A percentile compares a stretch with the other conserved stretches of the same genome.
These are phyloP conservation scores for Hoplostethus atlanticus DNA, from an alignment of 2,797 vertebrate species.

Conservation along the genomic window DNA sequence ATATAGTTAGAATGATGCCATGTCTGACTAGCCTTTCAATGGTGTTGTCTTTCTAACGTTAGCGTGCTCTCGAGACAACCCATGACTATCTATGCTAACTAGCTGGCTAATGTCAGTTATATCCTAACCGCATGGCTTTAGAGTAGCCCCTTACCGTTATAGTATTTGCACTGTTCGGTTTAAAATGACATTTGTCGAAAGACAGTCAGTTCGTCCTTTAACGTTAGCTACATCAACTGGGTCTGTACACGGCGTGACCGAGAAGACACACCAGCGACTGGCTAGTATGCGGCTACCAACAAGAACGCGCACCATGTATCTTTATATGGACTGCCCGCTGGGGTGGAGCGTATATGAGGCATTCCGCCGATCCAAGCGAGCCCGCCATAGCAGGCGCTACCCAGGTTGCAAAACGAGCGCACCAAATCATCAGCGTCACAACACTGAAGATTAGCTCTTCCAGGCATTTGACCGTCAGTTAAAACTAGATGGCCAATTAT, in stretches of 20 bases:
- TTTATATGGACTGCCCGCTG: not conserved
- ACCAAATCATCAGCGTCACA: not conserved
- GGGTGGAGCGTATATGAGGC: constrained; percentile 53
- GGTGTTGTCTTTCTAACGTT: constrained; percentile 18
- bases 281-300: no score
- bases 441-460: not conserved
- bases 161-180: constrained; percentile 14
- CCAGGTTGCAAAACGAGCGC: constrained; percentile 24
- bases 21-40: constrained; percentile 13
- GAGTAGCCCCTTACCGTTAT: constrained; percentile 54
- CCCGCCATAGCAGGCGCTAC: not conserved
- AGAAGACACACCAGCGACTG: not conserved
- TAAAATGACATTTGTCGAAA: constrained; percentile 57
- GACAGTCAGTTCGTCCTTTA: not conserved
- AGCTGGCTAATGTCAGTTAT: not conserved
- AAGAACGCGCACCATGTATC: not conserved
- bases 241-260: not conserved
- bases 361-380: rapidly evolving
- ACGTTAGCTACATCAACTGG: constrained; percentile 1
- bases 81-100: not conserved
- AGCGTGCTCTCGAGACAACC: constrained; percentile 24
- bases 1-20: not conserved
- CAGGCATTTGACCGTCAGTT: no score
- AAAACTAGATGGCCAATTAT: no score
- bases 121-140: not conserved